Evolutionary conservation across 2,797 vertebrate genomes (phyloP), one percentile per base, ranked within the genome.

Genomic region (Neosilurus hyrtlii): DNA sequence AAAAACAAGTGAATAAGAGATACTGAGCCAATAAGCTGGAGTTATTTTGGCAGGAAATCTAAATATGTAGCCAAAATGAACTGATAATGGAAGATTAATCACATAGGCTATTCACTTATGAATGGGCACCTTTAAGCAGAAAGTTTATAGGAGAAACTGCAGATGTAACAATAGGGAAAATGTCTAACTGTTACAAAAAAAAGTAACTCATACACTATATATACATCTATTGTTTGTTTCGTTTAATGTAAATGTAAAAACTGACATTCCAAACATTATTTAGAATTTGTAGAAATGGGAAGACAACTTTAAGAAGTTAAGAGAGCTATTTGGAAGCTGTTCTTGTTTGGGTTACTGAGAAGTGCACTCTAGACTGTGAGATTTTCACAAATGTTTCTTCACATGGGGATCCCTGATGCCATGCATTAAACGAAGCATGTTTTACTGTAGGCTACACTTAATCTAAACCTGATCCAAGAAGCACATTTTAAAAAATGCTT

Each of bases 351-450:
- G 49, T 54, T 83, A 63, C 59, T 2, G 76, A 72, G 52, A 74
- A 77, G 52, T 56, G 30, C 67, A 43, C 51, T 80, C 15, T 77
- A 83, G 83, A 56, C 67, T 57, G 83, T 83, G 87, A 65, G 18
- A 82, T 85, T 90, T 85, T 24, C 85, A 86, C 90, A 91, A 89
- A 90, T 91, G 90, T 87, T 87, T 54, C 57, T 81, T 80, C 88
- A 85, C 84, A 84, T 52, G 67, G 61, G 71, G 54, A 57, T 79
- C 43, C 16, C 76, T 73, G 77, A 86, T 77, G 88, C 85, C 79
- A 68, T 80, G 90, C 89, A 88, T 87, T 89, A 86, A 84, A 90
- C 88, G 86, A 88, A 88, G 70, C 54, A 63, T 49, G 66, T 86
- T 89, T 87, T 87, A 85, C 88, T 84, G 51, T 65, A 83, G 87